phyloP scores from a whole-genome alignment of 2,113 vertebrate genomes.

The Stercorarius parasiticus region DNA sequence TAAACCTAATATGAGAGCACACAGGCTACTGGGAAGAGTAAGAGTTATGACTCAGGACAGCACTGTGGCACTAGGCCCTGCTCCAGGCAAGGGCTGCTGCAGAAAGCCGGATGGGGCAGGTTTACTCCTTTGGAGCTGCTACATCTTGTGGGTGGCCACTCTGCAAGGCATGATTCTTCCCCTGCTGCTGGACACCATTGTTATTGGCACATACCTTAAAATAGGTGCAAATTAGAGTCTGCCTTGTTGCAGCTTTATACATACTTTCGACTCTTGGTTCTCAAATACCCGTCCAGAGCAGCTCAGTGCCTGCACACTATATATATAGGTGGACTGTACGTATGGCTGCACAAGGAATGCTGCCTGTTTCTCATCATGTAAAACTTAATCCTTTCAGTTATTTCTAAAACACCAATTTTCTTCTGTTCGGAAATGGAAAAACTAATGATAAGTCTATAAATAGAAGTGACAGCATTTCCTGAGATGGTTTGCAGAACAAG shows the following conservation, averaged over 20 bases:
- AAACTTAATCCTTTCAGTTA: background rate
- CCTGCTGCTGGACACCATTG: background rate
- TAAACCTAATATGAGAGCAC: background rate
- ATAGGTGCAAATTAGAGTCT: background rate
- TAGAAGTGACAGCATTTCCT: background rate
- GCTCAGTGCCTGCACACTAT: accelerated
- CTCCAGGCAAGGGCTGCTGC: background rate
- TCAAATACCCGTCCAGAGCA: background rate
- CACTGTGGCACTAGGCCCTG: background rate
- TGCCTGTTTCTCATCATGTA: background rate
- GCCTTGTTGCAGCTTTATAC: background rate
- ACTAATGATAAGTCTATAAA: background rate
- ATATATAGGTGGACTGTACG: background rate
- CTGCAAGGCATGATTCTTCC: background rate
- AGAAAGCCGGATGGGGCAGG: background rate
- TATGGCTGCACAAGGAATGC: background rate
- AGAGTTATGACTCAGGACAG: too few relatives aligned
- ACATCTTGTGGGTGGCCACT: background rate
- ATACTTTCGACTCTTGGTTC: background rate
- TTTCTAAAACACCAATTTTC: background rate
- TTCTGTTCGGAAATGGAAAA: background rate
- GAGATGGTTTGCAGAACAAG: background rate
- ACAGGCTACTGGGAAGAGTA: background rate
- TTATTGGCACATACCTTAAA: background rate
- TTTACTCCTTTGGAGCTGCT: background rate